These are phyloP conservation scores for Falco rusticolus DNA, from an alignment of 2,797 vertebrate species.

Conservation along the genomic window DNA sequence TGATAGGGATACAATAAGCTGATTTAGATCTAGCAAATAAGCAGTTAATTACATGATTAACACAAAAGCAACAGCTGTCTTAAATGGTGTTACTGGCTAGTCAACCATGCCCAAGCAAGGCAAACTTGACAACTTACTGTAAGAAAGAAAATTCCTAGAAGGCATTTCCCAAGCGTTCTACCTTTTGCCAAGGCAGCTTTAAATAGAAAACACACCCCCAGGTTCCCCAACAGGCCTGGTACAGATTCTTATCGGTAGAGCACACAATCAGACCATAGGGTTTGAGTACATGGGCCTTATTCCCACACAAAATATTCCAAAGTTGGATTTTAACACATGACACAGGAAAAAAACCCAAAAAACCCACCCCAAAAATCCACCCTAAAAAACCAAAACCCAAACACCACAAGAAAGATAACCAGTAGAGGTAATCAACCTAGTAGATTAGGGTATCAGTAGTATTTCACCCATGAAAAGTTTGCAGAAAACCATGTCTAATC, in stretches of 20 bases:
- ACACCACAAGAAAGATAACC: neutral
- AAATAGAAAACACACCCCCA: accelerated
- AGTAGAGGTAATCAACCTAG: neutral
- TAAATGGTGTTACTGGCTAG: neutral
- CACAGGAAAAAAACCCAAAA: too few species aligned
- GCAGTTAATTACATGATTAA: neutral
- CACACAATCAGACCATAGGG: neutral
- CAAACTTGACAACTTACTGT: neutral
- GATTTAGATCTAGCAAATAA: neutral
- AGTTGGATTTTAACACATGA: neutral
- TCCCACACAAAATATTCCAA: neutral
- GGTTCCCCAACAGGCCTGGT: neutral
- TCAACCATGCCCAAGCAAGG: neutral
- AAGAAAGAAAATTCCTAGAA: neutral
- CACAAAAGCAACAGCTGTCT: neutral
- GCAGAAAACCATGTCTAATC: neutral
- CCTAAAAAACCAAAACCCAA: too few species aligned
- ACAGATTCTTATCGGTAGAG: neutral
- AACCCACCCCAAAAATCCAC: too few species aligned
- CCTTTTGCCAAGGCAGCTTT: neutral
- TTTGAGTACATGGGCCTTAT: too few species aligned
- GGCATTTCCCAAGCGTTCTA: neutral
- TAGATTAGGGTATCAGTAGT: neutral
- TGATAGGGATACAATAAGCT: neutral
- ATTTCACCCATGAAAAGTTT: neutral